Base-by-base conservation (phyloP, 2,113 vertebrate species). In the Castor canadensis region DNA sequence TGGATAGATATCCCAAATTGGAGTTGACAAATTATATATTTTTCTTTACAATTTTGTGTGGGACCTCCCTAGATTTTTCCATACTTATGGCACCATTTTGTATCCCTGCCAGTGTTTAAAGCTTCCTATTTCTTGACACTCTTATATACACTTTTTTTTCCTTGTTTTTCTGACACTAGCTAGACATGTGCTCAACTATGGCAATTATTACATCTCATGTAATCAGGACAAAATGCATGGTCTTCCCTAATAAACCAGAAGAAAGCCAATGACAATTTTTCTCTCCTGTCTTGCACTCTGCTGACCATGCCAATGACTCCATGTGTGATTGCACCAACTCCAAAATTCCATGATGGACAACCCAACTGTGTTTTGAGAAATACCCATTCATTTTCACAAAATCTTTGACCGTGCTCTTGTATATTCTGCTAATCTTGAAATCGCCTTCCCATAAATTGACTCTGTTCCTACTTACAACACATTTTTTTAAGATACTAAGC, bases 281-380 rank as follows among this genome's bases (percentile, higher is more conserved):
- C 4, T 28, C 10, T 17, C n/a, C 30, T 38, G 40, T 56, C 1
- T 12, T 0, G 0, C 0, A 2, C 16, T 38, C 2, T 10, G 6
- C n/a, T 26, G 13, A 38, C 9, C 17, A 32, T 35, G 32, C 5
- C 58, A 77, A 15, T 11, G 22, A 7, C 8, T 62, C 40, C 10
- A 20, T 32, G 13, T 24, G 0, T 49, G 28, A 7, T 58, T 45
- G n/a, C 47, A 17, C 10, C 12, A 3, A 17, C 0, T 12, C 38
- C 11, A 17, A 83, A 11, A 8, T 35, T 83, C 30, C 54, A 24
- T 3, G 1, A 5, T 2, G 26, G 35, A 45, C 52, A 28, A 32
- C 22, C 19, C 56, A 35, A 66, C 24, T 32, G 20, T 3, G 9
- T 35, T 47, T 35, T 17, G 49, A 58, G 4, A 71, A 28, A 38